A percentile compares a stretch with the other conserved stretches of the same genome.
These are phyloP conservation scores for Bothrops jararaca DNA, from an alignment of 2,113 vertebrate genomes.

Conservation along the genomic window DNA sequence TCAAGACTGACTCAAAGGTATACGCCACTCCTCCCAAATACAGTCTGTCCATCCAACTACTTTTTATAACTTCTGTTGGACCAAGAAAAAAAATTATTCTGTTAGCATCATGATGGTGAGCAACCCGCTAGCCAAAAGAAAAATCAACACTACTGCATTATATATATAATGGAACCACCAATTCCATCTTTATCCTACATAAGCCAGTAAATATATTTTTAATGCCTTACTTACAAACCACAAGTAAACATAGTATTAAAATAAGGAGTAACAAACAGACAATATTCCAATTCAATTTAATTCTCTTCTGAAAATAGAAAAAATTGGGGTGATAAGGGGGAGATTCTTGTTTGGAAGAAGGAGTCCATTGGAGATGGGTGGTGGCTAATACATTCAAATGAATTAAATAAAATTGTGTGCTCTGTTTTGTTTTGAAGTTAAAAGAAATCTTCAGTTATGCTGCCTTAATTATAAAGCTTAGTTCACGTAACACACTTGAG, in stretches of 20 bases:
- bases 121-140: conserved; percentile 89
- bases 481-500: not conserved
- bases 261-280: not conserved
- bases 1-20: not conserved
- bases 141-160: conserved; percentile 90
- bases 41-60: not conserved
- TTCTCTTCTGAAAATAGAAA: not conserved
- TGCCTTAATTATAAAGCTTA: not conserved
- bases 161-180: conserved; percentile 87
- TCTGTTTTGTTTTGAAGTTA: not conserved
- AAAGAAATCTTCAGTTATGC: not conserved
- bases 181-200: conserved; percentile 63
- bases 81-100: conserved; percentile 30
- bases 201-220: not conserved
- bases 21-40: not conserved
- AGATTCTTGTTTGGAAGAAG: not conserved
- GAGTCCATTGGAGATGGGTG: not conserved
- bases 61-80: not conserved
- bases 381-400: not conserved
- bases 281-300: not conserved
- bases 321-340: not conserved
- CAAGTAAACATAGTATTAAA: not conserved
- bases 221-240: not conserved
- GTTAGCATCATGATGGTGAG: conserved; percentile 87
- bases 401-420: not conserved